Evolutionary conservation across 2,113 vertebrate species (phyloP).

Genomic region (Paracanthobrama guichenoti): DNA sequence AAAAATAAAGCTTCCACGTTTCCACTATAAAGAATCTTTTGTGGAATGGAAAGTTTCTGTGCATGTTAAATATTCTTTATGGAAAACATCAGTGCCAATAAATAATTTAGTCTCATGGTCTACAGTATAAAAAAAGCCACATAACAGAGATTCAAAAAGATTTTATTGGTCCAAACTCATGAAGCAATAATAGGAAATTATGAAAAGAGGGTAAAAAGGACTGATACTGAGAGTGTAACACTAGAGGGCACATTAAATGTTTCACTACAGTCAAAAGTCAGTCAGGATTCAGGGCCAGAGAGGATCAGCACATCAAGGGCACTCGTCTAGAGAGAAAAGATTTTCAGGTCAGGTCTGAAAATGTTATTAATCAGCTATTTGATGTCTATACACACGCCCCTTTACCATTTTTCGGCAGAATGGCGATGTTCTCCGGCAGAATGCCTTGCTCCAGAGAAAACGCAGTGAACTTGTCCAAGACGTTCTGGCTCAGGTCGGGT

Average conservation of each 20-base stretch:
- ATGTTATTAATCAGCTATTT: too few species aligned
- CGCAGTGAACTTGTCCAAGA: slow-evolving; percentile 75
- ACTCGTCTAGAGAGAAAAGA: slow-evolving; percentile 61
- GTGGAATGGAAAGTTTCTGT: too few species aligned
- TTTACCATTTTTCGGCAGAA: slow-evolving; percentile 77
- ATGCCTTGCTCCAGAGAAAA: slow-evolving; percentile 75
- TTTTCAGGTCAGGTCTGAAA: neutral
- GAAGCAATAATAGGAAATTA: neutral
- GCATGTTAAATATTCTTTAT: too few species aligned
- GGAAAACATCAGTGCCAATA: too few species aligned
- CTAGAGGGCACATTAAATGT: slow-evolving; percentile 9
- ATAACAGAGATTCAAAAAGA: neutral
- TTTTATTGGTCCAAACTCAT: slow-evolving; percentile 18
- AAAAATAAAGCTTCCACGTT: too few species aligned
- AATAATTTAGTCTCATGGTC: too few species aligned
- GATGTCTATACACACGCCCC: too few species aligned
- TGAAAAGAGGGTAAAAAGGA: neutral
- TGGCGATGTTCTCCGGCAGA: slow-evolving; percentile 71
- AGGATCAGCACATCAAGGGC: slow-evolving; percentile 38
- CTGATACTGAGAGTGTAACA: neutral
- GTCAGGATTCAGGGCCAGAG: neutral
- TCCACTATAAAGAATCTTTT: too few species aligned
- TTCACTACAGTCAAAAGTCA: neutral
- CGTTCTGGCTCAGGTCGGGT: slow-evolving; percentile 63
- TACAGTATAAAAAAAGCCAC: neutral